Conservation (phyloP, 1,140 invertebrate species). For the Phocides pigmalion region DNA sequence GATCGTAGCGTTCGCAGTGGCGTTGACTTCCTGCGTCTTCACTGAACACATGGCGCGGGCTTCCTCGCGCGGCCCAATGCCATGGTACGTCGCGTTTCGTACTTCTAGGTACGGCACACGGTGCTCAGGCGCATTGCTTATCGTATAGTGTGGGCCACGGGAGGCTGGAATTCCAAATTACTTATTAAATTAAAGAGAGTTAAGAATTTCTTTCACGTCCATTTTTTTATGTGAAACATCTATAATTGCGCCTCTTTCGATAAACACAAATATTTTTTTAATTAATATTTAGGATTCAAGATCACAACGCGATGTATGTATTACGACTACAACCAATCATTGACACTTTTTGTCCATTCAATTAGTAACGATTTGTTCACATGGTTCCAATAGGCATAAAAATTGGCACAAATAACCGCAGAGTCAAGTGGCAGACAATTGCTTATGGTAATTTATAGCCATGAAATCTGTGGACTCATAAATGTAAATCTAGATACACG, state of each 20-base stretch:
- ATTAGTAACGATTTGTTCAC: constrained; percentile 29
- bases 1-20: constrained; percentile 84
- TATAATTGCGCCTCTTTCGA: too few species aligned
- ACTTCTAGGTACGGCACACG: constrained; percentile 65
- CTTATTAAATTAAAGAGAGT: too few species aligned
- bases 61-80: constrained; percentile 69
- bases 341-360: constrained; percentile 26
- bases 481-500: too few species aligned
- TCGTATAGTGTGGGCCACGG: constrained; percentile 59
- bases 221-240: too few species aligned
- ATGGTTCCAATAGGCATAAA: constrained; percentile 32
- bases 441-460: background rate
- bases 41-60: constrained; percentile 83
- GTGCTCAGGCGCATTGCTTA: constrained; percentile 41
- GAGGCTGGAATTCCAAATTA: constrained; percentile 35
- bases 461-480: too few species aligned
- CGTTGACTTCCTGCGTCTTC: constrained; percentile 81
- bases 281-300: too few species aligned
- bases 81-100: constrained; percentile 69
- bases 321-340: background rate
- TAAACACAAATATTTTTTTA: too few species aligned
- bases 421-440: constrained; percentile 16
- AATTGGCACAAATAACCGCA: constrained; percentile 33
- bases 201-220: too few species aligned
- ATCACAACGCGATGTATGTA: too few species aligned